Evolutionary conservation across 1,140 invertebrate species (phyloP).

Genomic region (Drosophila arizonae): DNA sequence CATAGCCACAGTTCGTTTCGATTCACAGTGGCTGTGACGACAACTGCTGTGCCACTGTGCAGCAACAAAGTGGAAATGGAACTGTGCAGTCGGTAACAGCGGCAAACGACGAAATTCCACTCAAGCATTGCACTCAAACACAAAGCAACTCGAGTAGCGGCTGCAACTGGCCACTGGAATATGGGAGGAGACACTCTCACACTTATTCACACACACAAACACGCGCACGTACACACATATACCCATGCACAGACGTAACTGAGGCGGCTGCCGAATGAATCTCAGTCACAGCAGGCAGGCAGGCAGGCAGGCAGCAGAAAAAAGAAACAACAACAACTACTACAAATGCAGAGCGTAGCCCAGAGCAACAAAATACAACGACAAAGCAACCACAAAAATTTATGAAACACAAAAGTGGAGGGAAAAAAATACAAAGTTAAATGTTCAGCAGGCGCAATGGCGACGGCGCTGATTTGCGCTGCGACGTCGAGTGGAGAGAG

Average conservation of each 20-base stretch:
- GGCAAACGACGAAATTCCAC: conserved; percentile 43
- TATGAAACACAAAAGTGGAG: conserved; percentile 75
- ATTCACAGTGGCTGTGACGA: conserved; percentile 4
- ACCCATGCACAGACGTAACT: conserved; percentile 12
- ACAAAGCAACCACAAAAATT: conserved; percentile 71
- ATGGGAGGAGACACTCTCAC: conserved; percentile 66
- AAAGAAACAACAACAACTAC: conserved; percentile 30
- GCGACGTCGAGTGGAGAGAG: conserved; percentile 4
- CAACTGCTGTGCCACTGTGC: conserved; percentile 25
- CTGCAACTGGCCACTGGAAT: conserved; percentile 66
- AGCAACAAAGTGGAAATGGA: conserved; percentile 48
- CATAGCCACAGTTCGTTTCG: not conserved
- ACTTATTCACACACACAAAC: not conserved
- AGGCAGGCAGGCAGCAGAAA: conserved; percentile 6
- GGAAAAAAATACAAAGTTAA: conserved; percentile 14
- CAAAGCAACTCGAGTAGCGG: conserved; percentile 28
- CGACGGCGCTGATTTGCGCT: conserved; percentile 64
- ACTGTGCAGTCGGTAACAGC: conserved; percentile 35
- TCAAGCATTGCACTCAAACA: conserved; percentile 64
- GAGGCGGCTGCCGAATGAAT: conserved; percentile 47
- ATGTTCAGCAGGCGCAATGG: conserved; percentile 63
- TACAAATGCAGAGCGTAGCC: conserved; percentile 56
- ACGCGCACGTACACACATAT: not conserved
- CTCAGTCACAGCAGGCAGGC: conserved; percentile 51
- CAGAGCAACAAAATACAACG: conserved; percentile 55